These are phyloP conservation scores for Petromus typicus DNA, from an alignment of 2,113 vertebrate genomes.

Conservation along the genomic window DNA sequence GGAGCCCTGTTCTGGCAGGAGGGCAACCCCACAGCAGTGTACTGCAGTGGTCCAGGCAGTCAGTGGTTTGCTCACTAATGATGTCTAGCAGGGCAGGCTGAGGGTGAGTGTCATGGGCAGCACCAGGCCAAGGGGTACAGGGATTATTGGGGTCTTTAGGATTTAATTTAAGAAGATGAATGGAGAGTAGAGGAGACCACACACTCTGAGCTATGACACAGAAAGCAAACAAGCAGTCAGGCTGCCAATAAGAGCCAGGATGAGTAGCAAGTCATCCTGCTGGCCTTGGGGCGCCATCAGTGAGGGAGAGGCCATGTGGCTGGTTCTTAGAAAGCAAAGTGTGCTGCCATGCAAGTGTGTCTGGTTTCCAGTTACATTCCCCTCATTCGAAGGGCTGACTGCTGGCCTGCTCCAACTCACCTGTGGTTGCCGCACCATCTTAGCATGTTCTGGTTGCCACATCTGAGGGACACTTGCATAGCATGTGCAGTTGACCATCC, in stretches of 20 bases:
- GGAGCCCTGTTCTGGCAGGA: fast-evolving
- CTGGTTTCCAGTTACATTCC: background rate
- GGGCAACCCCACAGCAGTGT: background rate
- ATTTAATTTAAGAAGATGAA: too few relatives aligned
- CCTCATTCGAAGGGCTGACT: background rate
- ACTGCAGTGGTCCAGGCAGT: background rate
- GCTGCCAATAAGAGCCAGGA: too few relatives aligned
- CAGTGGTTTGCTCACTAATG: fast-evolving
- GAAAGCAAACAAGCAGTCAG: background rate
- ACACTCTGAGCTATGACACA: background rate
- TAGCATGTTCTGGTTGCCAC: background rate
- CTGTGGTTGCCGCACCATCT: too few relatives aligned
- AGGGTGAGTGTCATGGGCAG: background rate
- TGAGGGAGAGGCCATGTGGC: background rate
- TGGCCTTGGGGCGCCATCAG: background rate
- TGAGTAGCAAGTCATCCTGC: background rate
- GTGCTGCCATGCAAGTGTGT: fast-evolving
- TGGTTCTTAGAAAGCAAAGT: background rate
- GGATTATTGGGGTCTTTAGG: background rate
- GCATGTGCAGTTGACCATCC: fast-evolving
- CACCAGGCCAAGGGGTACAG: too few relatives aligned
- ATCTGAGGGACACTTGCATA: fast-evolving
- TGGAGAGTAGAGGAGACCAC: background rate
- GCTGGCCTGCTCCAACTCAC: background rate
- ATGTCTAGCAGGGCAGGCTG: background rate